phyloP scores from a whole-genome alignment of 1,140 invertebrate genomes.

The Aphidius ervi region DNA sequence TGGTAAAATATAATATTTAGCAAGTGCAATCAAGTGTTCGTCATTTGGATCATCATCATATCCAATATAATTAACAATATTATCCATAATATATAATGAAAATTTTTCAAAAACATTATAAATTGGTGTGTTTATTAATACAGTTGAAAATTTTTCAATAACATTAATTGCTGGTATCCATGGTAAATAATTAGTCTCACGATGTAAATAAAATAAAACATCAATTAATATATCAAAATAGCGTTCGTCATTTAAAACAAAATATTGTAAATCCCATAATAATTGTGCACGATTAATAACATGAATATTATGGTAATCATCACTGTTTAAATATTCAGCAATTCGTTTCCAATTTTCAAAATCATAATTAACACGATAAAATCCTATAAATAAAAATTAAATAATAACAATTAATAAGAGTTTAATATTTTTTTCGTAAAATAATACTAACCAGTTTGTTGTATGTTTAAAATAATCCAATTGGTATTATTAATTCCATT shows the following conservation, averaged over 20 bases:
- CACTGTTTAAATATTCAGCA: conserved; percentile 16
- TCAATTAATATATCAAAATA: conserved; percentile 11
- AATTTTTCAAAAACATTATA: conserved; percentile 13
- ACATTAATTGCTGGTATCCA: conserved; percentile 2
- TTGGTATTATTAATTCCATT: conserved; percentile 21
- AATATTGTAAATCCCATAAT: conserved; percentile 7
- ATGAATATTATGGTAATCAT: conserved; percentile 21
- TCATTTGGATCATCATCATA: conserved; percentile 6
- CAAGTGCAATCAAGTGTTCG: conserved; percentile 4
- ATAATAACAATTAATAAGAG: conserved; percentile 3
- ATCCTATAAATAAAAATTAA: conserved; percentile 12
- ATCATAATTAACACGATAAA: conserved; percentile 25
- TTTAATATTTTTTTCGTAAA: conserved; percentile 4
- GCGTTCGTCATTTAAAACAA: background rate
- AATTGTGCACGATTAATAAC: conserved; percentile 22
- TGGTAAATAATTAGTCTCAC: conserved; percentile 14
- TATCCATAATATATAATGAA: conserved; percentile 6
- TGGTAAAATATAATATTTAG: conserved; percentile 2
- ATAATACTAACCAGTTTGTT: conserved; percentile 34
- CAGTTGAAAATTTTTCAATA: background rate
- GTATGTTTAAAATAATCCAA: conserved; percentile 44
- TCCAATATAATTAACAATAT: conserved; percentile 11
- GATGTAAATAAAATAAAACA: conserved; percentile 3
- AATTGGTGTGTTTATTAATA: conserved; percentile 9
- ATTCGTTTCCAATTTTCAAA: conserved; percentile 21